A percentile compares a stretch with the other conserved stretches of the same genome.
Conservation (phyloP, 2,113 vertebrate species). For the Dicrurus megarhynchus region DNA sequence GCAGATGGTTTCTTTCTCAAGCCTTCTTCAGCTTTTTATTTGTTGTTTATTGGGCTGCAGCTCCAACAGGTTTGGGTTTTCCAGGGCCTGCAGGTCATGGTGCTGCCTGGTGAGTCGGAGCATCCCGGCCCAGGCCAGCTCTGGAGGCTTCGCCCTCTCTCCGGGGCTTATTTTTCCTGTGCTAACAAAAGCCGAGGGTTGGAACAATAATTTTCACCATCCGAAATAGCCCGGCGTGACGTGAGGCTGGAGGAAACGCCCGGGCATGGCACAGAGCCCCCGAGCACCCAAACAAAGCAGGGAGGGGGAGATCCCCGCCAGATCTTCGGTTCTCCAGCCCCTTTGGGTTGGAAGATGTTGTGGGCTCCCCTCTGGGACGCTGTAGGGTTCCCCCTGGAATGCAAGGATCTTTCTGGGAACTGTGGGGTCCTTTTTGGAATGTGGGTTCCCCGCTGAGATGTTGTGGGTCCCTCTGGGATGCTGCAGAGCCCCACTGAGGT, state of each 20-base stretch:
- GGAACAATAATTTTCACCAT: slow-evolving; percentile 54
- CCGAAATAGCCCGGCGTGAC: neutral
- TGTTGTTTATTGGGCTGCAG: neutral
- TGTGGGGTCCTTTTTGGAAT: neutral
- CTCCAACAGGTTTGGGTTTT: neutral
- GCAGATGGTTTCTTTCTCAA: neutral
- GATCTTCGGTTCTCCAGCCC: neutral
- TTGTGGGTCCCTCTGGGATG: no score
- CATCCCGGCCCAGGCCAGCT: neutral
- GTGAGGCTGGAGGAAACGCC: neutral
- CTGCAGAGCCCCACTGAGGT: neutral
- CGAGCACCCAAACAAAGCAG: neutral
- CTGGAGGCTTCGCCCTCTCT: neutral
- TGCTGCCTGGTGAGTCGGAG: rapidly evolving
- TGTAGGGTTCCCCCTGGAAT: neutral
- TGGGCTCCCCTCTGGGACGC: neutral
- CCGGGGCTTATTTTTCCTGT: slow-evolving; percentile 33
- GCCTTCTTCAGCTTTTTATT: neutral
- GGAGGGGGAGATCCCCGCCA: rapidly evolving
- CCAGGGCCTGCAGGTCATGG: rapidly evolving
- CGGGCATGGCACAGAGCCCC: neutral
- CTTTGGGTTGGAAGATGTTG: rapidly evolving
- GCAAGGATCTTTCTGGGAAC: no score
- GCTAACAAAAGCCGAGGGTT: slow-evolving; percentile 15
- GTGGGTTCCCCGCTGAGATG: neutral